Evolutionary conservation across 2,888 invertebrate genomes (phyloP), one percentile per base, ranked within the genome.

Genomic region (Mimumesa dahlbomi): DNA sequence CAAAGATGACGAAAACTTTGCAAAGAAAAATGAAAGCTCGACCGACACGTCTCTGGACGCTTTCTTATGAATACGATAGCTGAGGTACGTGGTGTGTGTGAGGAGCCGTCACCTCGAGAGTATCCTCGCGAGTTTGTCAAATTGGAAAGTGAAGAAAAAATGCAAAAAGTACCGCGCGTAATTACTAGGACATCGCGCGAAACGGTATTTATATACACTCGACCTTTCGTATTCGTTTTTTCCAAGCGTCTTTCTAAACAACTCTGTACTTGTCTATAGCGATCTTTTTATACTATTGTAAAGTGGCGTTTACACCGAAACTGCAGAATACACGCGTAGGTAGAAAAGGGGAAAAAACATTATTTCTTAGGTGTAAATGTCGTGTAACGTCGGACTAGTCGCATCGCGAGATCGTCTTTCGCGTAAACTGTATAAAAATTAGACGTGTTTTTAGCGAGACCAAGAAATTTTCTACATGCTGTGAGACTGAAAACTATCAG

Each of bases 251-350:
- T 79, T 79, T 81, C 64, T 73, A 72, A n/a, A 63, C 48, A 45
- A 62, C 58, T 25, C 59, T 43, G 56, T 67, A 64, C 56, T 65
- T 46, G 48, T 77, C 68, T 64, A 63, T 66, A 68, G 62, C 48
- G 61, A 54, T 66, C 69, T 75, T 79, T 79, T 76, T 81, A 79
- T 73, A 81, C 64, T 65, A 50, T 69, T 72, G 59, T 65, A 68
- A 61, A 70, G 42, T 56, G 69, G 49, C 43, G 50, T 77, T 77
- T 78, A 77, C 67, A 77, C 75, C 62, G 65, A 75, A 58, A n/a
- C 36, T 31, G 48, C 68, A 76, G 65, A 42, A 53, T 63, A 59
- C 36, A 34, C 34, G 59, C 64, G 61, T 49, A 53, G 54, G 13
- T 25, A 5, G 25, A 25, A 25, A 7, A 25, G 7, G 25, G 7